These are phyloP conservation scores for Nemopilema nomurai DNA, from an alignment of 30 jellyfish, hydroid and myxozoan species.

Conservation along the genomic window DNA sequence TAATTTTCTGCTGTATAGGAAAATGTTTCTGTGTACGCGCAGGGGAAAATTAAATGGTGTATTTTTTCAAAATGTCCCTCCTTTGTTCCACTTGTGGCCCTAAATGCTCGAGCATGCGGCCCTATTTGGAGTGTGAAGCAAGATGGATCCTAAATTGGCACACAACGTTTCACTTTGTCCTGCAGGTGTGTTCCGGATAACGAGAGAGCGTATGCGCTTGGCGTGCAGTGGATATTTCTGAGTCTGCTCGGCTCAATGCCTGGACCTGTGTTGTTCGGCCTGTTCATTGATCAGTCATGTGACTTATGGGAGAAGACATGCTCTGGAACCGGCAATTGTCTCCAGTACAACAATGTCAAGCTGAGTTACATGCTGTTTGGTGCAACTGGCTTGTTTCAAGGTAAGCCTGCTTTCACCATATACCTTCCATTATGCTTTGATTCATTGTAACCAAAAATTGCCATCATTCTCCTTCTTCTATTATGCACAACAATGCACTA, in stretches of 20 bases:
- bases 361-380: conserved; percentile 87
- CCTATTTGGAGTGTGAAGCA: too few species aligned
- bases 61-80: too few species aligned
- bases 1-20: too few species aligned
- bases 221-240: conserved; percentile 74
- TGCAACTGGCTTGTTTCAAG: conserved; percentile 75
- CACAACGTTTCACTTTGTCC: not conserved
- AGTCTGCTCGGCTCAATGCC: conserved; percentile 85
- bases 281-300: conserved; percentile 77
- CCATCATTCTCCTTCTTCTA: not conserved
- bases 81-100: too few species aligned
- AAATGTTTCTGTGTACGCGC: too few species aligned
- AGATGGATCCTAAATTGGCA: not conserved
- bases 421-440: not conserved
- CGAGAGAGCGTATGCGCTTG: conserved; percentile 90
- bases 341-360: conserved; percentile 76
- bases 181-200: conserved; percentile 92
- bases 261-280: conserved; percentile 86
- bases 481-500: too few species aligned
- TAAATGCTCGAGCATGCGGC: too few species aligned
- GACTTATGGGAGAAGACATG: conserved; percentile 82
- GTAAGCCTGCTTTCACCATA: conserved; percentile 33
- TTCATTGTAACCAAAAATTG: not conserved
- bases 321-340: conserved; percentile 87
- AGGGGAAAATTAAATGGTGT: too few species aligned